phyloP scores from a whole-genome alignment of 2,888 invertebrate genomes.

The Noctua janthina region DNA sequence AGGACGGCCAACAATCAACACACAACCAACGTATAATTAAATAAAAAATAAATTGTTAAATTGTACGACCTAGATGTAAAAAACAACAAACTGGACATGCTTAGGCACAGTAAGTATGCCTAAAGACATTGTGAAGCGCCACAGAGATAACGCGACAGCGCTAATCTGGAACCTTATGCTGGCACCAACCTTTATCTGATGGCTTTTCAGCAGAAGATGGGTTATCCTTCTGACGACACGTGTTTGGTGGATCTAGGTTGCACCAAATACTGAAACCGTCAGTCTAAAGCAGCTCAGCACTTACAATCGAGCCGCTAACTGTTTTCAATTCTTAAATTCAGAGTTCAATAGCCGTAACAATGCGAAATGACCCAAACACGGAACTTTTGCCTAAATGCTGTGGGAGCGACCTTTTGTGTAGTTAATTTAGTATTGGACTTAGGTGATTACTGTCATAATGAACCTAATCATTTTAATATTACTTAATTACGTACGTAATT shows the following conservation, averaged over 20 bases:
- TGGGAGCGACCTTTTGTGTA: not conserved
- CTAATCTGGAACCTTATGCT: not conserved
- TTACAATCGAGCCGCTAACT: too few species aligned
- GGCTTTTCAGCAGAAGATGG: too few species aligned
- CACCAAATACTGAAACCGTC: not conserved
- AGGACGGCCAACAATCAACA: not conserved
- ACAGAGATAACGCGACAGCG: not conserved
- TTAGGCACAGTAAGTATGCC: not conserved
- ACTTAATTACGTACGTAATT: not conserved
- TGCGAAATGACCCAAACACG: not conserved
- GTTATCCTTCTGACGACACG: too few species aligned
- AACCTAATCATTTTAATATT: too few species aligned
- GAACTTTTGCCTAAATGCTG: not conserved
- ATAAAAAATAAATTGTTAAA: too few species aligned
- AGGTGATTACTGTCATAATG: not conserved
- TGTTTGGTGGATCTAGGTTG: not conserved
- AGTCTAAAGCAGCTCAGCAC: not conserved
- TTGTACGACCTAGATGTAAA: too few species aligned
- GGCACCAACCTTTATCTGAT: not conserved
- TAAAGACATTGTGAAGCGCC: not conserved
- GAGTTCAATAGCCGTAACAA: not conserved
- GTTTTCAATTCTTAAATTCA: not conserved
- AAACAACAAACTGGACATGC: not conserved
- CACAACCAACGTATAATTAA: not conserved
- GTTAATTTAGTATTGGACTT: not conserved